phyloP scores from a whole-genome alignment of 2,113 vertebrate species.

The Barnardius zonarius region DNA sequence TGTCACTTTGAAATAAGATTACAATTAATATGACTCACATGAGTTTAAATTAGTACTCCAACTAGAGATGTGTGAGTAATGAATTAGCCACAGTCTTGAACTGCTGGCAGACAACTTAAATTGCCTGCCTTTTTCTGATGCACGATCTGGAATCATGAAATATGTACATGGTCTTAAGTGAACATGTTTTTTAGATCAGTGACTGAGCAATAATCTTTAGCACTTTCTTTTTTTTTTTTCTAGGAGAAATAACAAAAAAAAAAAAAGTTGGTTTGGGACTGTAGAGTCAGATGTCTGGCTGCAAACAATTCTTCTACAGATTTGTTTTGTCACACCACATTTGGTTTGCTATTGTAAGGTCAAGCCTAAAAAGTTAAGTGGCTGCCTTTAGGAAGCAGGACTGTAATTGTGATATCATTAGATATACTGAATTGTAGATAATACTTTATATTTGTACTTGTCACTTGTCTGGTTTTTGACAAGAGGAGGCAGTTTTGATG shows the following conservation, averaged over 20 bases:
- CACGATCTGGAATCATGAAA: constrained; percentile 52
- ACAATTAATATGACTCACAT: constrained; percentile 75
- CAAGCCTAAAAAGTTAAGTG: constrained; percentile 59
- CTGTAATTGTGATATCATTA: constrained; percentile 74
- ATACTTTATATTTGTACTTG: constrained; percentile 74
- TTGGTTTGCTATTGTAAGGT: constrained; percentile 59
- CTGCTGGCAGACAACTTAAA: constrained; percentile 73
- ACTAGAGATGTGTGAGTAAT: constrained; percentile 75
- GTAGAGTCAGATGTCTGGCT: constrained; percentile 52
- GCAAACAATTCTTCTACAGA: constrained; percentile 64
- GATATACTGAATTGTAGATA: constrained; percentile 76
- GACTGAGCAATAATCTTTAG: constrained; percentile 13
- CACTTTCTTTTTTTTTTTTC: not conserved
- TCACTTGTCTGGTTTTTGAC: constrained; percentile 77
- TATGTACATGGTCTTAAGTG: constrained; percentile 16
- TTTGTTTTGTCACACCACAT: constrained; percentile 60
- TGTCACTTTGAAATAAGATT: constrained; percentile 78
- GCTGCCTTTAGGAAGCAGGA: constrained; percentile 44
- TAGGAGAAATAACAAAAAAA: not conserved
- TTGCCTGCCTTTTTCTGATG: constrained; percentile 62
- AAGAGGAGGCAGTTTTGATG: constrained; percentile 75
- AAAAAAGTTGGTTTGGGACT: constrained; percentile 10
- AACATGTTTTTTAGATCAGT: constrained; percentile 56
- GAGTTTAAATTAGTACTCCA: constrained; percentile 78
- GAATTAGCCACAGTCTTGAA: constrained; percentile 75